These are phyloP conservation scores for Drosophila lacertosa DNA, from an alignment of 1,140 invertebrate genomes.

Conservation along the genomic window DNA sequence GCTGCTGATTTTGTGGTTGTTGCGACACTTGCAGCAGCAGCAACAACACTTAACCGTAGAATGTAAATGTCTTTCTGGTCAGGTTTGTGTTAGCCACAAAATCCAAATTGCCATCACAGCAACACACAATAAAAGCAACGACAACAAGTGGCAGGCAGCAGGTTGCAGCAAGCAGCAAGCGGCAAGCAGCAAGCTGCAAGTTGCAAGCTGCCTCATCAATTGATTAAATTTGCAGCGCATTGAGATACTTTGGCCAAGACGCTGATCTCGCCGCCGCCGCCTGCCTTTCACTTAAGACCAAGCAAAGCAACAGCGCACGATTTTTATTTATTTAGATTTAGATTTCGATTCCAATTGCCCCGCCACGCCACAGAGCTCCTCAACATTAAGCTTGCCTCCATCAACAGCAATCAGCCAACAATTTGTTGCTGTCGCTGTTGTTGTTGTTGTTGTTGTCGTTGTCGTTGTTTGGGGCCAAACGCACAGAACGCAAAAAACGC, in stretches of 20 bases:
- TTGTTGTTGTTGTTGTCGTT: constrained; percentile 5
- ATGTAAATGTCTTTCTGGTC: constrained; percentile 81
- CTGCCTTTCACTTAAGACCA: constrained; percentile 73
- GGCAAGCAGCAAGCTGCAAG: constrained; percentile 42
- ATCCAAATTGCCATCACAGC: constrained; percentile 75
- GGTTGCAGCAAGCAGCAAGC: constrained; percentile 28
- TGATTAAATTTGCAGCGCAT: constrained; percentile 77
- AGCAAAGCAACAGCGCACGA: constrained; percentile 63
- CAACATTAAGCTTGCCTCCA: constrained; percentile 3
- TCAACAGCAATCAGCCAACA: constrained; percentile 38
- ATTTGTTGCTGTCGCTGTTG: constrained; percentile 32
- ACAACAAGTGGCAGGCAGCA: constrained; percentile 59
- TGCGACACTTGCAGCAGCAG: constrained; percentile 47
- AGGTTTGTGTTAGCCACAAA: constrained; percentile 76
- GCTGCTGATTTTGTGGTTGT: constrained; percentile 58
- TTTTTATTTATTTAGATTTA: constrained; percentile 83
- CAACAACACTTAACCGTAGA: constrained; percentile 74
- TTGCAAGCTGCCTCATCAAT: constrained; percentile 72
- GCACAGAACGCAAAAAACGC: constrained; percentile 59
- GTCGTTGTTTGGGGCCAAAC: background rate
- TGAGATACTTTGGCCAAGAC: constrained; percentile 60
- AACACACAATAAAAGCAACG: constrained; percentile 71
- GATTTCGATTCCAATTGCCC: constrained; percentile 67
- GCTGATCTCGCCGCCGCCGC: constrained; percentile 76
- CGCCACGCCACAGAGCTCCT: constrained; percentile 1